Evolutionary conservation across 2,113 vertebrate genomes (phyloP).

Genomic region (Heterotilapia buettikoferi): DNA sequence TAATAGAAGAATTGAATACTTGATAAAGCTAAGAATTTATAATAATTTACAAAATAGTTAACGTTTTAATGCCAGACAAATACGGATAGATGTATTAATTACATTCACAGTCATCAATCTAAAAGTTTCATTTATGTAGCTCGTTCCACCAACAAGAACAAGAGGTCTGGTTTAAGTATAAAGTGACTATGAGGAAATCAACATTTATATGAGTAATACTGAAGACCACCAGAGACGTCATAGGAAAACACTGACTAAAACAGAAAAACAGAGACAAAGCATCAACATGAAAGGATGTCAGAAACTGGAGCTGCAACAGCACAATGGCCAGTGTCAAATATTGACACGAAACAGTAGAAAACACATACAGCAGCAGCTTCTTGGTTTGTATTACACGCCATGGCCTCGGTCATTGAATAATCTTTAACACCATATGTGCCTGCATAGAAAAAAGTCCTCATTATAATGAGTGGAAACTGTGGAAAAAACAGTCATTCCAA

Average conservation of each 20-base stretch:
- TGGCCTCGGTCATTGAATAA: not conserved
- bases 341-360: slow-evolving; percentile 11
- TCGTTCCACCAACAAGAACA: slow-evolving; percentile 12
- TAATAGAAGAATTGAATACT: slow-evolving; percentile 61
- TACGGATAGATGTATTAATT: slow-evolving; percentile 36
- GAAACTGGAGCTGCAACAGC: not conserved
- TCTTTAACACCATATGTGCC: slow-evolving; percentile 7
- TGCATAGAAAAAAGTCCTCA: slow-evolving; percentile 53
- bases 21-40: slow-evolving; percentile 46
- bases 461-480: not conserved
- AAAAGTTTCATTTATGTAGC: not conserved
- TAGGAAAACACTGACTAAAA: slow-evolving; percentile 1
- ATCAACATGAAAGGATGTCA: slow-evolving; percentile 3
- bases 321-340: not conserved
- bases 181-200: slow-evolving; percentile 34
- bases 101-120: slow-evolving; percentile 67
- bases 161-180: slow-evolving; percentile 23
- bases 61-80: slow-evolving; percentile 25
- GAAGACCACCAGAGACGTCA: not conserved
- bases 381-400: not conserved
- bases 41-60: slow-evolving; percentile 58
- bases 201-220: slow-evolving; percentile 24
- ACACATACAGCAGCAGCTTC: slow-evolving; percentile 37
- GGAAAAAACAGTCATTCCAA: not conserved
- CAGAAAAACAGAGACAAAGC: not conserved